These are phyloP conservation scores for Diacarnus erythraeanus DNA, from an alignment of 37 sponge, comb jelly and placozoan species.

Conservation along the genomic window DNA sequence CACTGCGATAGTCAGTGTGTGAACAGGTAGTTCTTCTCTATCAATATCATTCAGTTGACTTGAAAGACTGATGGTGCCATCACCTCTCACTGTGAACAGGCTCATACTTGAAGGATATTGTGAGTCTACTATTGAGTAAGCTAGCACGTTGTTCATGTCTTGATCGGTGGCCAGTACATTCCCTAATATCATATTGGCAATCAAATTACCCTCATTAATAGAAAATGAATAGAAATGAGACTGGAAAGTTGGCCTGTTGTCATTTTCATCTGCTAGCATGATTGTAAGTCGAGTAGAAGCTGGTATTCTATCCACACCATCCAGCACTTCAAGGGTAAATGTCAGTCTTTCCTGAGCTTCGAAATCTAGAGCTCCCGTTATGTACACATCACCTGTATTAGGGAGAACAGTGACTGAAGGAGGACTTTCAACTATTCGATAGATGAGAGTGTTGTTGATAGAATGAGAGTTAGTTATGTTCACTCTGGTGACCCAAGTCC, in stretches of 20 bases:
- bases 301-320: not conserved
- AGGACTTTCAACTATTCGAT: not conserved
- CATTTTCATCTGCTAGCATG: slow-evolving; percentile 49
- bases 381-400: slow-evolving; percentile 53
- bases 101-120: not conserved
- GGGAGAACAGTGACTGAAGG: slow-evolving; percentile 40
- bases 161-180: slow-evolving; percentile 36
- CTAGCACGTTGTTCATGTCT: slow-evolving; percentile 17
- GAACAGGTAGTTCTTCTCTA: slow-evolving; percentile 32
- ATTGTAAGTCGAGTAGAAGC: slow-evolving; percentile 2
- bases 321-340: slow-evolving; percentile 10
- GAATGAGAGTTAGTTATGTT: not conserved
- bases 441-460: not conserved
- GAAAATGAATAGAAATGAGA: not conserved
- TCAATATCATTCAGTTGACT: slow-evolving; percentile 23
- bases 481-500: slow-evolving; percentile 3
- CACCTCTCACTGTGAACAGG: slow-evolving; percentile 18
- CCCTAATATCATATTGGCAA: slow-evolving; percentile 8
- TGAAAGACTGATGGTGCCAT: not conserved
- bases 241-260: slow-evolving; percentile 47
- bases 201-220: slow-evolving; percentile 20
- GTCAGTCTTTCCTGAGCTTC: not conserved
- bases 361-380: slow-evolving; percentile 30
- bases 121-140: slow-evolving; percentile 48
- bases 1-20: slow-evolving; percentile 47